Percentiles rank a stretch among this genome's conserved stretches.
Evolutionary conservation across 2,113 vertebrate genomes (phyloP).

Genomic region (Cyprinus carpio): DNA sequence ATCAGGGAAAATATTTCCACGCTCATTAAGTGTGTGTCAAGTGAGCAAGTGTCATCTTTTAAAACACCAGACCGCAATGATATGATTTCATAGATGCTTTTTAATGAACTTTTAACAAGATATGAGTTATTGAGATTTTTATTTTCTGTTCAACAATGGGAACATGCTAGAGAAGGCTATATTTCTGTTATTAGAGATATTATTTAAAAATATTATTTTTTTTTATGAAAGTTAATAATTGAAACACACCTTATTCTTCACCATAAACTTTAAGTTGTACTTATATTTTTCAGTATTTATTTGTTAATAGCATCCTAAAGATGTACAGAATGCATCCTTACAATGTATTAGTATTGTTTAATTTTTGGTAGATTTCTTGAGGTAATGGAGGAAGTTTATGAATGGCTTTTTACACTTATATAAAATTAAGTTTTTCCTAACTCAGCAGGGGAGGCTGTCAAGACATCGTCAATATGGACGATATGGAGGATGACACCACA

Average conservation of each 20-base stretch:
- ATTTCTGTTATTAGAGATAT: not conserved
- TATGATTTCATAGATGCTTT: too few relatives aligned
- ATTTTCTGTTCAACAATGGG: not conserved
- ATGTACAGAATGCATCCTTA: not conserved
- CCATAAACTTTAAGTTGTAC: not conserved
- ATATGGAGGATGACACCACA: conserved; percentile 85
- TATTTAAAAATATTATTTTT: too few relatives aligned
- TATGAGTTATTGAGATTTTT: not conserved
- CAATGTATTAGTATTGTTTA: not conserved
- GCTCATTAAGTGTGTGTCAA: not conserved
- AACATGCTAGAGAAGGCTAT: not conserved
- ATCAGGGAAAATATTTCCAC: not conserved
- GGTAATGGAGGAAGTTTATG: not conserved
- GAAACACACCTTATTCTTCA: not conserved
- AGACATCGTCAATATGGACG: conserved; percentile 71
- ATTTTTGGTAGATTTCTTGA: not conserved
- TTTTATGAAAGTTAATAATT: not conserved
- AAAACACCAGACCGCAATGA: not conserved
- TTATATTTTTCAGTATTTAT: not conserved
- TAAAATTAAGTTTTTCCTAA: not conserved
- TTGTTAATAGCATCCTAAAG: not conserved
- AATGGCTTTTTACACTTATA: not conserved
- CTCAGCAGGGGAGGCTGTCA: not conserved
- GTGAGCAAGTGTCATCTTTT: not conserved
- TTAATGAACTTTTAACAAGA: not conserved